phyloP scores from a whole-genome alignment of 2,888 invertebrate genomes.

The Chrysolina oricalcia region DNA sequence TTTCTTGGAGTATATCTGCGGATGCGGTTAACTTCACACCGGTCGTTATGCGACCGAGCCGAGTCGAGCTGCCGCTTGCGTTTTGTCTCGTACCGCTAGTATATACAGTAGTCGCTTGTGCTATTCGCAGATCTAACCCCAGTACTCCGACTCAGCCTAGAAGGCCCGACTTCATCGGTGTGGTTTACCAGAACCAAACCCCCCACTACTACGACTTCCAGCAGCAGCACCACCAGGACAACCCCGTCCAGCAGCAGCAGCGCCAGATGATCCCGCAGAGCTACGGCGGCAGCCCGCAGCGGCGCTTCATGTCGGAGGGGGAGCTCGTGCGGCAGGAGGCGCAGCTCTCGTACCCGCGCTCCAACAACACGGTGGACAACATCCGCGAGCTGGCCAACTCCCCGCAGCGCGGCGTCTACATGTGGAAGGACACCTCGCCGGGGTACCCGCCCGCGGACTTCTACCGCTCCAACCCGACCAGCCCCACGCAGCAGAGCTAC shows the following conservation, averaged over 20 bases:
- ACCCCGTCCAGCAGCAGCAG: constrained; percentile 51
- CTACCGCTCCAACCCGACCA: constrained; percentile 83
- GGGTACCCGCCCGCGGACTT: constrained; percentile 73
- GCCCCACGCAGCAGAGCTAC: constrained; percentile 75
- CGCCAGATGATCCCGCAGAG: constrained; percentile 52
- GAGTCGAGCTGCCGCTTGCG: constrained; percentile 27
- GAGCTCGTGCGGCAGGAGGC: constrained; percentile 83
- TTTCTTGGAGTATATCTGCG: too few species aligned
- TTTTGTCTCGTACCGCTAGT: constrained; percentile 54
- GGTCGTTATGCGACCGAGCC: too few species aligned
- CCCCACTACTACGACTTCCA: constrained; percentile 70
- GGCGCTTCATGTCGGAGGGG: constrained; percentile 86
- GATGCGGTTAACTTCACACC: too few species aligned
- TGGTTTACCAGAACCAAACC: constrained; percentile 72
- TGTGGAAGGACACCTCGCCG: constrained; percentile 84
- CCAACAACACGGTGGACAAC: constrained; percentile 88
- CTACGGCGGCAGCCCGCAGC: constrained; percentile 79
- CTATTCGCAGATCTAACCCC: constrained; percentile 87
- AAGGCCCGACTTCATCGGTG: constrained; percentile 90
- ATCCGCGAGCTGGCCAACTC: constrained; percentile 91
- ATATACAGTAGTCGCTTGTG: constrained; percentile 61
- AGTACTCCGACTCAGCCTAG: constrained; percentile 93
- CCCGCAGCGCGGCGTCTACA: constrained; percentile 87
- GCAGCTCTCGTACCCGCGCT: constrained; percentile 77
- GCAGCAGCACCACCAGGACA: constrained; percentile 67